These are phyloP conservation scores for Gymnobelideus leadbeateri DNA, from an alignment of 2,113 vertebrate genomes.

Conservation along the genomic window DNA sequence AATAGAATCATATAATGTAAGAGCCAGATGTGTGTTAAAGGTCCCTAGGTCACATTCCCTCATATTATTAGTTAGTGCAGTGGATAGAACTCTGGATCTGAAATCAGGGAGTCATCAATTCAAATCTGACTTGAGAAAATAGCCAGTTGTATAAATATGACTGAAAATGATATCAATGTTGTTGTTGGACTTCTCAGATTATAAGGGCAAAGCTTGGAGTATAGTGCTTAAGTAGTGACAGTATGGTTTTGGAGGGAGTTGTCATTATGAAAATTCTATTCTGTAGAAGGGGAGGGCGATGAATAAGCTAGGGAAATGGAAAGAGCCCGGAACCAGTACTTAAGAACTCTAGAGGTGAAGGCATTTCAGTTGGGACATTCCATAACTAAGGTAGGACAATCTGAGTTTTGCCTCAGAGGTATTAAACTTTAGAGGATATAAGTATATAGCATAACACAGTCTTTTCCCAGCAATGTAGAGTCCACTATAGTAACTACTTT, in stretches of 20 bases:
- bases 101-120: neutral
- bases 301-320: neutral
- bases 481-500: neutral
- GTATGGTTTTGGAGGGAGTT: neutral
- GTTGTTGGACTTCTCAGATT: neutral
- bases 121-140: neutral
- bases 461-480: neutral
- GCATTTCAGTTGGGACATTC: no score
- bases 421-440: neutral
- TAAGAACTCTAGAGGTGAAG: neutral
- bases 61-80: neutral
- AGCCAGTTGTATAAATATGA: neutral
- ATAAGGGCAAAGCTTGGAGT: neutral
- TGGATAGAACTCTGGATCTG: neutral
- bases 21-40: neutral
- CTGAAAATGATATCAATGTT: neutral
- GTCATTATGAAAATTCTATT: neutral
- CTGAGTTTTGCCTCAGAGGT: neutral
- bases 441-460: neutral
- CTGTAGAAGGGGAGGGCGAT: neutral
- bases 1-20: neutral
- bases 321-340: neutral
- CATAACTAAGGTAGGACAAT: neutral
- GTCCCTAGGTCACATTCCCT: neutral
- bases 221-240: neutral